Evolutionary conservation across 2,888 invertebrate genomes (phyloP).

Genomic region (Baronia brevicornis): DNA sequence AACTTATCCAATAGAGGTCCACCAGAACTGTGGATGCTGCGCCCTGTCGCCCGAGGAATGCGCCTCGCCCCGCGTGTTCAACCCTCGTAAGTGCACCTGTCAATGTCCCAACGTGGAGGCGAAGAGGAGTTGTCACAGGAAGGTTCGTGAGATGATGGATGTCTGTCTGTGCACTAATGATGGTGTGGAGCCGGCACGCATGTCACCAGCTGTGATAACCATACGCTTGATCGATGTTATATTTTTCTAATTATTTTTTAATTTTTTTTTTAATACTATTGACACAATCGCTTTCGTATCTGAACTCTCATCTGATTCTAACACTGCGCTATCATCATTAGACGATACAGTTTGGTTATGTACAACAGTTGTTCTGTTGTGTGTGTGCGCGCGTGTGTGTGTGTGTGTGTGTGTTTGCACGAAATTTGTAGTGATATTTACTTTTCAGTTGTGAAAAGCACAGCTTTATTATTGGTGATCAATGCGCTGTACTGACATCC

Average conservation of each 20-base stretch:
- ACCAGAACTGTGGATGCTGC: conserved; percentile 58
- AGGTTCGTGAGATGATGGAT: conserved; percentile 72
- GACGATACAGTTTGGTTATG: too few species aligned
- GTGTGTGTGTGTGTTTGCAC: conserved; percentile 7
- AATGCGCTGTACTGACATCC: conserved; percentile 50
- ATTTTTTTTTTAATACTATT: too few species aligned
- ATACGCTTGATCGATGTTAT: conserved; percentile 30
- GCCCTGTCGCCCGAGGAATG: conserved; percentile 40
- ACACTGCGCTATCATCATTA: too few species aligned
- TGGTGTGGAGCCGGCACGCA: conserved; percentile 37
- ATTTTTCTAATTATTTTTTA: too few species aligned
- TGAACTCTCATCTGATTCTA: too few species aligned
- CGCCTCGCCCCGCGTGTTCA: conserved; percentile 45
- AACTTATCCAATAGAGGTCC: conserved; percentile 53
- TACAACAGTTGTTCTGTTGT: too few species aligned
- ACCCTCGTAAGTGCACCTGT: conserved; percentile 70
- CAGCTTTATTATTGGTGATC: conserved; percentile 18
- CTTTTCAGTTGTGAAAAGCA: conserved; percentile 17
- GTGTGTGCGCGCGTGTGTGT: too few species aligned
- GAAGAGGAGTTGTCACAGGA: conserved; percentile 52
- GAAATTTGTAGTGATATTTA: conserved; percentile 12
- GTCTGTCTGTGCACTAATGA: conserved; percentile 57
- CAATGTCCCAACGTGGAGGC: conserved; percentile 63
- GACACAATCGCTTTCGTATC: too few species aligned
- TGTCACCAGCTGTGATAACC: conserved; percentile 33